Conservation (phyloP, 2,113 vertebrate genomes). For the Rhea americana region DNA sequence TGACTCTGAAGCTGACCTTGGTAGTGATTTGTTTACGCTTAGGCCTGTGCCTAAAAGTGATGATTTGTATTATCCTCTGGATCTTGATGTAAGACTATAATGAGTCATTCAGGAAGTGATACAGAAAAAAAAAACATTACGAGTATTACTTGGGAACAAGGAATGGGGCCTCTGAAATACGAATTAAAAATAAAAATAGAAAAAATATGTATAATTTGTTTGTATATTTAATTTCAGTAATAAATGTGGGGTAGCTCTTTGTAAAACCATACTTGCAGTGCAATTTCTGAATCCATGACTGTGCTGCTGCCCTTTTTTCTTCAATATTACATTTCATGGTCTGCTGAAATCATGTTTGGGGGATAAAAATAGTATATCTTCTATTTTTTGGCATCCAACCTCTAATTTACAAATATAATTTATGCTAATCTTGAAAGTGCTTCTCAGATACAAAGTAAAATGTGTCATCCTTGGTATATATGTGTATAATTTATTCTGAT, state of each 20-base stretch:
- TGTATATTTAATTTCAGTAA: background rate
- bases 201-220: background rate
- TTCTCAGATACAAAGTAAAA: conserved; percentile 73
- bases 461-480: conserved; percentile 66
- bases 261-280: background rate
- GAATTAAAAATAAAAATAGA: background rate
- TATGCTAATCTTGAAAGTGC: conserved; percentile 78
- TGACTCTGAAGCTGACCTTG: background rate
- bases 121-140: background rate
- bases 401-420: conserved; percentile 74
- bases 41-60: background rate
- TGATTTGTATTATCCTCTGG: background rate
- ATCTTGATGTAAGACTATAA: background rate
- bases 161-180: background rate
- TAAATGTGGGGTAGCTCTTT: background rate
- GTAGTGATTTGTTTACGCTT: background rate
- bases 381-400: conserved; percentile 72
- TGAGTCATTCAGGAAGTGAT: background rate
- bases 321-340: conserved; percentile 43
- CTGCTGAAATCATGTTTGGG: conserved; percentile 63
- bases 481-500: conserved; percentile 71
- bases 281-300: background rate
- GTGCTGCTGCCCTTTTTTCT: conserved; percentile 21
- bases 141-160: background rate
- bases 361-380: conserved; percentile 69